These are phyloP conservation scores for Heterodera filipjevi DNA, from an alignment of 2,888 invertebrate species.

Conservation along the genomic window DNA sequence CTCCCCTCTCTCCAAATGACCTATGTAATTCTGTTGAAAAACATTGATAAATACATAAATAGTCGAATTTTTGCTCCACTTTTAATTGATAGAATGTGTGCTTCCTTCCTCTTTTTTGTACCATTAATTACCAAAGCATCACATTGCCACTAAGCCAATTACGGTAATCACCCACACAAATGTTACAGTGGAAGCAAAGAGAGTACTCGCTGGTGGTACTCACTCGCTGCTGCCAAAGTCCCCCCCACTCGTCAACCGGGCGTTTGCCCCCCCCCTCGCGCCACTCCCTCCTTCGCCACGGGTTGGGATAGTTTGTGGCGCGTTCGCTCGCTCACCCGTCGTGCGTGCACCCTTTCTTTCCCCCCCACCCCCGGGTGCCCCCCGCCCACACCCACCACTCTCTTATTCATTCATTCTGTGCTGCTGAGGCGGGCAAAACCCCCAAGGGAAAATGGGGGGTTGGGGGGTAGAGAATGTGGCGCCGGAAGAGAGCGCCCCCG, in stretches of 20 bases:
- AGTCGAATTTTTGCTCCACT: too few relatives aligned
- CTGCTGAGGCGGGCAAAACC: neutral
- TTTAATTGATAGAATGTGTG: too few relatives aligned
- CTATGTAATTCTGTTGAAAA: neutral
- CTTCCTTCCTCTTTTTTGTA: neutral
- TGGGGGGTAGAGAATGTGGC: neutral
- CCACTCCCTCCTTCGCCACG: neutral
- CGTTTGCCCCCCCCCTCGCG: neutral
- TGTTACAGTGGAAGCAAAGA: too few relatives aligned
- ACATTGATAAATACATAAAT: neutral
- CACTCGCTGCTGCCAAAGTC: neutral
- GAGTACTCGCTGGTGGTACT: neutral
- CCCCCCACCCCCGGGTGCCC: conserved; percentile 1
- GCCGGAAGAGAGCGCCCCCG: neutral
- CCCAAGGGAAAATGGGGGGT: neutral
- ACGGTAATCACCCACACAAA: conserved; percentile 13
- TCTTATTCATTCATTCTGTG: conserved; percentile 14
- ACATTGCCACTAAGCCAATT: neutral
- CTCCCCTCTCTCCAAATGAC: neutral
- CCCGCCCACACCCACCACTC: neutral
- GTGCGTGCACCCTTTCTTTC: neutral
- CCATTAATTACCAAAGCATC: neutral
- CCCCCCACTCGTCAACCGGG: neutral
- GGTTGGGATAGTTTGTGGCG: conserved; percentile 2
- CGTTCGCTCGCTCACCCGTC: neutral